Evolutionary conservation across 2,888 invertebrate genomes (phyloP).

Genomic region (Aphodius sticticus): DNA sequence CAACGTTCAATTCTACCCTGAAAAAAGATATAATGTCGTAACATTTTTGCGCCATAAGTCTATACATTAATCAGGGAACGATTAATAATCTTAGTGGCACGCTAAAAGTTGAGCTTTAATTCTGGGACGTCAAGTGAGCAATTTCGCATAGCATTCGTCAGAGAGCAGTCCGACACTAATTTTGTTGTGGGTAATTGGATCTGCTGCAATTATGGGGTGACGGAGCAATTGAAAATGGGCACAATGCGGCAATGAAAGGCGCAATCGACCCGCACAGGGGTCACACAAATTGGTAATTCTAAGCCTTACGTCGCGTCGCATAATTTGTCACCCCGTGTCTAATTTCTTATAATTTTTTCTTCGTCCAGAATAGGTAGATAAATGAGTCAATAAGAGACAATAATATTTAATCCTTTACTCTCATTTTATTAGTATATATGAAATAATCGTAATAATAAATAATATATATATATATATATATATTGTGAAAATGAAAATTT

Average conservation of each 20-base stretch:
- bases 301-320: neutral
- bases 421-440: no score
- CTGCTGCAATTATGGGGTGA: conserved; percentile 4
- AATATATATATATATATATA: no score
- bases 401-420: no score
- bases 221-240: neutral
- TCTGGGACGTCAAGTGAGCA: neutral
- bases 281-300: neutral
- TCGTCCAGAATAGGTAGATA: neutral
- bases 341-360: neutral
- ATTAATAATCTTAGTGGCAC: neutral
- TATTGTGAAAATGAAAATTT: no score
- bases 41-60: no score
- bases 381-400: no score
- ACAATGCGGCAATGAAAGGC: neutral
- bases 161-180: neutral
- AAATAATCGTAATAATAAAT: no score
- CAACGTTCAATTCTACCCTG: no score
- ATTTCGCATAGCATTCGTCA: no score
- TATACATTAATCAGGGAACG: no score
- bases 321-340: neutral
- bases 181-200: conserved; percentile 4
- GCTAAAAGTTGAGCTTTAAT: neutral
- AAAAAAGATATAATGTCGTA: no score
- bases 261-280: conserved; percentile 4